Evolutionary conservation across 2,888 invertebrate genomes (phyloP).

Genomic region (Piscicola geometra): DNA sequence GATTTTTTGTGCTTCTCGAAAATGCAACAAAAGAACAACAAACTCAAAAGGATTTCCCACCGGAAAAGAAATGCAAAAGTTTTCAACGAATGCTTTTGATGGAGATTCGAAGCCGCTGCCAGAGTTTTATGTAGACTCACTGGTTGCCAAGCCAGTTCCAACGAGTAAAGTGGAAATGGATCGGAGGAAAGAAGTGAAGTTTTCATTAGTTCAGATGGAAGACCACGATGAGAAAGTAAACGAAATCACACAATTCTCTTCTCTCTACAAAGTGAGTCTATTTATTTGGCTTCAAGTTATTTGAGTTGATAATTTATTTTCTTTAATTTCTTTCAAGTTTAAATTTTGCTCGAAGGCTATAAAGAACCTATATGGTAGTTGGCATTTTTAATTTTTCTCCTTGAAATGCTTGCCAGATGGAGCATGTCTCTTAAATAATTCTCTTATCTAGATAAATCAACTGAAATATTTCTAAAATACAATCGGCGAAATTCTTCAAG

Average conservation of each 20-base stretch:
- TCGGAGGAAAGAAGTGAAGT: conserved; percentile 30
- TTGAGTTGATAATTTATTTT: too few species aligned
- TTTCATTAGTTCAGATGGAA: conserved; percentile 27
- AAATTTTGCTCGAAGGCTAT: too few species aligned
- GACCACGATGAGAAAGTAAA: conserved; percentile 1
- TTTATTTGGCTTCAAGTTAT: too few species aligned
- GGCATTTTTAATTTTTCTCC: too few species aligned
- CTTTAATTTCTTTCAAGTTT: too few species aligned
- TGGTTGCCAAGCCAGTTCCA: background rate
- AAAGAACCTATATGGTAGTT: too few species aligned
- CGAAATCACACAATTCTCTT: background rate
- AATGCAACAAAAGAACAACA: background rate
- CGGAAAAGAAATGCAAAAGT: background rate
- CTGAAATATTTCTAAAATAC: too few species aligned
- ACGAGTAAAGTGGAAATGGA: conserved; percentile 9
- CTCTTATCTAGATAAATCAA: too few species aligned
- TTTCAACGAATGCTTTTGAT: background rate
- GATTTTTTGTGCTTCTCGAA: background rate
- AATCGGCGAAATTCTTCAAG: too few species aligned
- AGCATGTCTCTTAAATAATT: too few species aligned
- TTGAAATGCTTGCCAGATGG: too few species aligned
- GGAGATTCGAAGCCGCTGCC: conserved; percentile 15
- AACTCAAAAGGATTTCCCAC: background rate
- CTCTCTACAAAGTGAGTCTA: conserved; percentile 13
- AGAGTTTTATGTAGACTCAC: conserved; percentile 14